Percentiles rank a stretch among this genome's conserved stretches.
Evolutionary conservation across 1,140 invertebrate species (phyloP).

Genomic region (Schlechtendalia chinensis): DNA sequence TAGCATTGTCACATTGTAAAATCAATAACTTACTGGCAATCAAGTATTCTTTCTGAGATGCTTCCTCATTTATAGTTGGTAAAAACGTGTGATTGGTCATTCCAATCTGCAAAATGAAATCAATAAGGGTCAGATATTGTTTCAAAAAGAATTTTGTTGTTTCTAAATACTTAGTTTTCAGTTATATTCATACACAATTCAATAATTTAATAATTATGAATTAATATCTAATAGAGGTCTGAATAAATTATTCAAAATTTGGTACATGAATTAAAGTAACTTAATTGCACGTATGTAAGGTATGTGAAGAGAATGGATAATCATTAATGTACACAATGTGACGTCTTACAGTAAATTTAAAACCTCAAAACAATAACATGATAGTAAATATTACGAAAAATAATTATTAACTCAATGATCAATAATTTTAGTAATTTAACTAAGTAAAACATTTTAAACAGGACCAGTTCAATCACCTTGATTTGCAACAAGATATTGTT

Average conservation of each 20-base stretch:
- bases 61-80: conserved; percentile 75
- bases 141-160: conserved; percentile 51
- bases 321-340: too few relatives aligned
- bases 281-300: too few relatives aligned
- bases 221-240: not conserved
- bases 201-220: not conserved
- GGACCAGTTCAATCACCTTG: conserved; percentile 61
- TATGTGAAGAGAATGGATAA: too few relatives aligned
- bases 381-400: not conserved
- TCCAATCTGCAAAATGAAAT: conserved; percentile 65
- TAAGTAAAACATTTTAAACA: not conserved
- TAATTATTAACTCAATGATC: not conserved
- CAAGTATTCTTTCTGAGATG: conserved; percentile 81
- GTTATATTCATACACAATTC: not conserved
- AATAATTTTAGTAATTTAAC: not conserved
- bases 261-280: too few relatives aligned
- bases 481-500: conserved; percentile 70
- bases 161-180: not conserved
- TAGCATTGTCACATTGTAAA: too few relatives aligned
- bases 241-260: too few relatives aligned
- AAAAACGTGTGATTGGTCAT: conserved; percentile 82
- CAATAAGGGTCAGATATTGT: conserved; percentile 52
- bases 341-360: too few relatives aligned
- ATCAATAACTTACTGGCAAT: conserved; percentile 69
- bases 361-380: too few relatives aligned